Base-by-base conservation (phyloP, 2,797 vertebrate genomes). In the Coreius guichenoti region DNA sequence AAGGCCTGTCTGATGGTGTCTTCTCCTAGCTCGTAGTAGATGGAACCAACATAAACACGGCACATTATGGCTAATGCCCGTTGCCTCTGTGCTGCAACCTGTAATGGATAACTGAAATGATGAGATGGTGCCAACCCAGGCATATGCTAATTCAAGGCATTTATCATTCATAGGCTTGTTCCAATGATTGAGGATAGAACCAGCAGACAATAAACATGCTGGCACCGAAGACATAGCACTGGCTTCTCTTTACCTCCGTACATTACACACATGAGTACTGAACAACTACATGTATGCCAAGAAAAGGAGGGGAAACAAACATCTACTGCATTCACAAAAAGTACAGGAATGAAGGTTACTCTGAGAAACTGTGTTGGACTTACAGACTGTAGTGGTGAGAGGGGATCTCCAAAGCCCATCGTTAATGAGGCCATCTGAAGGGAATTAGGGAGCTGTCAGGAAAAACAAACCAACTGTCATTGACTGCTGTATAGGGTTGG, bases 371-470 rank as follows among this genome's bases (percentile, higher is more conserved):
- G 65, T 39, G 79, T 21, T 83, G 58, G 31, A 85, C 97, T 96
- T 94, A 98, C 97, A 92, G 97, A 97, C 94, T 98, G 97, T 92
- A 98, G 96, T 93, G 97, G 97, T 94, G 97, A 97, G 93, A 98
- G 97, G 92, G 97, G 95, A 93, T 98, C 97, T 92, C 97, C 97
- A 93, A 98, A 96, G 92, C 97, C 96, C 97, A 98, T 97, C 90
- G 96, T 96, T 94, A 98, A 95, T 91, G 97, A 97, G 93, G 97
- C 97, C 97, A 98, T 97, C 96, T 97, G 96, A 95, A 95, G 93
- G 26, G 85, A 88, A 80, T 91, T 86, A 29, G 86, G 84, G 5
- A 90, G 21, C 85, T 89, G 79, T 13, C 39, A 77, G 36, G 23
- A 51, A 68, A n/a, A 79, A 54, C 19, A 74, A 39, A 85, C 6